Evolutionary conservation across 1,140 invertebrate species (phyloP), one percentile per base, ranked within the genome.

Genomic region (Brachystomella parvula): DNA sequence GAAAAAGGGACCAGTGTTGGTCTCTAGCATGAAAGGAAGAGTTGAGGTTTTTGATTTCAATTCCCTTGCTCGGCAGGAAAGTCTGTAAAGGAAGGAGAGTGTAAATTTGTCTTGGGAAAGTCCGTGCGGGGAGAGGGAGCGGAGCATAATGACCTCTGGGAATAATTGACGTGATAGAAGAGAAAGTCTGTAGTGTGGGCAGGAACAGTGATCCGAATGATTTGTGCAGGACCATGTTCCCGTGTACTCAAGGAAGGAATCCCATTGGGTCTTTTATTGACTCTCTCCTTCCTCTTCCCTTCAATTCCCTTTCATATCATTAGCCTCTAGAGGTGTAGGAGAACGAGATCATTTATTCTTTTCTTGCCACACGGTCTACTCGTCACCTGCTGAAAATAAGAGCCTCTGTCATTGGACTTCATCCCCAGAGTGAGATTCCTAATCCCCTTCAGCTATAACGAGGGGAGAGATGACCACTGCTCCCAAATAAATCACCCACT

Each of bases 141-240:
- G 39, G n/a, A n/a, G n/a, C n/a, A 9, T 71, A 71, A 71, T 68
- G 67, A 72, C 67, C 66, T 72, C 44, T 69, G 70, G 67, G 70
- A 69, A 64, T 69, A 69, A 67, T 72, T 69, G 67, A 66, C 64
- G 66, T 64, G 66, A 63, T 63, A 35, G 49, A 49, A 61, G 53
- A 17, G 33, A 47, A 39, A 47, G 47, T 70, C 61, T 63, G 2
- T n/a, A n/a, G n/a, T n/a, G n/a, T n/a, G n/a, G n/a, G n/a, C n/a
- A n/a, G n/a, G n/a, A n/a, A n/a, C n/a, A n/a, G n/a, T 32, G 53
- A 57, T 53, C 59, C 44, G 61, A 63, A 66, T 70, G 68, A 70
- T 66, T 66, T 66, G 68, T 70, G 68, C 49, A 15, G 6, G 24
- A 15, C 49, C 24, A 53, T 53, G 64, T 26, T 28, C 35, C 31